Percentiles rank a stretch among this genome's conserved stretches.
Evolutionary conservation across 2,797 vertebrate species (phyloP).

Genomic region (Eulemur rubriventer): DNA sequence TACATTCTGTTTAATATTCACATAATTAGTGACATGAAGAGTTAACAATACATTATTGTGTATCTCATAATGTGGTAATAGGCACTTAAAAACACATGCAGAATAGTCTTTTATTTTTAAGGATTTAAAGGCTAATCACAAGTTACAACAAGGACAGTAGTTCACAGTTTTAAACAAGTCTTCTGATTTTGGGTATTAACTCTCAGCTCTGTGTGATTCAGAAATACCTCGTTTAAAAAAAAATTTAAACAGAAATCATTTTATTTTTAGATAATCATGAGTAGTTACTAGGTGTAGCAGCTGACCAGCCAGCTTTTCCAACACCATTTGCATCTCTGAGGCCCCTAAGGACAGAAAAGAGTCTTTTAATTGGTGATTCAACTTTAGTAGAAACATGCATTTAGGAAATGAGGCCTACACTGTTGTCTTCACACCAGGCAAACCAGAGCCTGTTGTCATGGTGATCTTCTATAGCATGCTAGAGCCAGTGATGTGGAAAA

Average conservation of each 20-base stretch:
- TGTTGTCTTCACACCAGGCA: constrained; percentile 80
- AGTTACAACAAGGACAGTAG: constrained; percentile 40
- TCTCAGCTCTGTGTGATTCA: constrained; percentile 27
- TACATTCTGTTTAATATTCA: constrained; percentile 76
- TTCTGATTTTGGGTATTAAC: constrained; percentile 50
- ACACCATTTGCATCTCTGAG: constrained; percentile 79
- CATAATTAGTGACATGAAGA: constrained; percentile 64
- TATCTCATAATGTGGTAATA: constrained; percentile 60
- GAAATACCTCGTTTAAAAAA: background rate
- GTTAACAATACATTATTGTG: constrained; percentile 76
- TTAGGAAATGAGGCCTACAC: constrained; percentile 85
- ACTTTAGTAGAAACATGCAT: constrained; percentile 81
- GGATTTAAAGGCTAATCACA: constrained; percentile 64
- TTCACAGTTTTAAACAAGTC: constrained; percentile 44
- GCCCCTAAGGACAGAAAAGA: constrained; percentile 78
- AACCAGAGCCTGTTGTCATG: constrained; percentile 82
- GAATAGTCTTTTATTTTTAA: constrained; percentile 51
- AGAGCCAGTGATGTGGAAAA: constrained; percentile 85
- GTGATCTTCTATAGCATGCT: constrained; percentile 81
- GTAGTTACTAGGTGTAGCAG: constrained; percentile 71
- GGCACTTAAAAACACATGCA: constrained; percentile 66
- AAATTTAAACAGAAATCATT: constrained; percentile 10
- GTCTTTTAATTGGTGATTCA: constrained; percentile 84
- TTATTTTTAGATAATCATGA: constrained; percentile 59
- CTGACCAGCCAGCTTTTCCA: constrained; percentile 72